Base-by-base conservation (phyloP, 2,797 vertebrate genomes). In the Propithecus deckenii region DNA sequence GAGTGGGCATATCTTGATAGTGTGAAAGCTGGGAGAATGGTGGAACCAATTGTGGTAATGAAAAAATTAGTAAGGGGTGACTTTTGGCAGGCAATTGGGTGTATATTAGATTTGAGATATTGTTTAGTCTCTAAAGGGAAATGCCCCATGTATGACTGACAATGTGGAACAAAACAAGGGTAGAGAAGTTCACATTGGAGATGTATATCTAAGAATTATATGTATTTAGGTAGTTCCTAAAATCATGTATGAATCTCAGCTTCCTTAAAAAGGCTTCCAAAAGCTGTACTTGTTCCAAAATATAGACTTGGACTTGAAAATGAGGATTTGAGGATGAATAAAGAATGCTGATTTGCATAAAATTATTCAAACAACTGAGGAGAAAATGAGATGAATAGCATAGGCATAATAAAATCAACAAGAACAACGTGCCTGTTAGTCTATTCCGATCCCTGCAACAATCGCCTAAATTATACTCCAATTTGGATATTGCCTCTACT, bases 391-490 rank as follows among this genome's bases (percentile, higher is more conserved):
- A 96, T 95, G 50, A 46, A 76, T 95, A 94, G 86, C 83, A 91
- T 38, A 94, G 35, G 50, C 91, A 97, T 89, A 94, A 97, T 89
- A 95, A 97, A 97, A 93, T 96, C 46, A 95, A 84, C 57, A 96
- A 91, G 57, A 97, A 96, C 78, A 86, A 94, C 57, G 65, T 95
- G 78, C 61, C 46, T 91, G 35, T 84, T 57, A 48, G 57, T 86
- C 10, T 83, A 86, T 86, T 95, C 50, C 91, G 86, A 96, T 94
- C 69, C 30, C 43, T 75, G 30, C 57, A 96, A 91, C 78, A 97
- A 93, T 89, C 93, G 57, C 63, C 46, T 78, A 96, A 96, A 96
- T 88, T 95, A 91, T 76, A 80, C 5, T 48, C 32, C 78, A 96
- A 79, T 90, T 46, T 94, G 59, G 69, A 81, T 94, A 95, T 75